These are phyloP conservation scores for Pristionchus fissidentatus DNA, from an alignment of 2,888 invertebrate species.

Conservation along the genomic window DNA sequence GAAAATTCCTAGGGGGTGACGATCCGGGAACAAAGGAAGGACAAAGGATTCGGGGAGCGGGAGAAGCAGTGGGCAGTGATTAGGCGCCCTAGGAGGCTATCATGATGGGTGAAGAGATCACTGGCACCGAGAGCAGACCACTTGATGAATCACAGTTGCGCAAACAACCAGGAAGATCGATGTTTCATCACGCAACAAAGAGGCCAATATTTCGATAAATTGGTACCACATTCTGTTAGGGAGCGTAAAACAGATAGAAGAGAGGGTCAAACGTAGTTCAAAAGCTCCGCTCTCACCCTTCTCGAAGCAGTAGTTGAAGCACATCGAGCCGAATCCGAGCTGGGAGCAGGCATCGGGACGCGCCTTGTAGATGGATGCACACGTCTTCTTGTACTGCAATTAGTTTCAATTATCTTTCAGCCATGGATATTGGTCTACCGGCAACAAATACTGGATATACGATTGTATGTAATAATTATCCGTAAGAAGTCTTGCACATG, in stretches of 20 bases:
- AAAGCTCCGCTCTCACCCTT: conserved; percentile 56
- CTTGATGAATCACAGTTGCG: not conserved
- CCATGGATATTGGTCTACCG: not conserved
- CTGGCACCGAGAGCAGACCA: not conserved
- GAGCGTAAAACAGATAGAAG: too few species aligned
- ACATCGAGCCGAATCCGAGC: conserved; percentile 74
- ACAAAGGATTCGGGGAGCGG: not conserved
- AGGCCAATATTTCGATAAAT: too few species aligned
- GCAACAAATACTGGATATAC: not conserved
- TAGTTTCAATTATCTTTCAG: too few species aligned
- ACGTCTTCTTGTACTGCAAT: conserved; percentile 74
- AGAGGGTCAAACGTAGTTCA: too few species aligned
- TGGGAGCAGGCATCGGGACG: conserved; percentile 73
- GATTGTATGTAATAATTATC: not conserved
- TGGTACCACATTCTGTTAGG: too few species aligned
- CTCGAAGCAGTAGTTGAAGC: conserved; percentile 74
- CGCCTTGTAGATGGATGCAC: conserved; percentile 73
- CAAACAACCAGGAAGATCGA: too few species aligned
- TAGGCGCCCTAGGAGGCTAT: not conserved
- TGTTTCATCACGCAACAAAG: too few species aligned
- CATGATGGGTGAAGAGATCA: too few species aligned
- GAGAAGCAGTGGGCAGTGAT: not conserved
- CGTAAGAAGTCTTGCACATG: not conserved
- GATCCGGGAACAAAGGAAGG: not conserved
- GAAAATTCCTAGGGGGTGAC: not conserved